Evolutionary conservation across 2,113 vertebrate species (phyloP), one percentile per base, ranked within the genome.

Genomic region (Galeopterus variegatus): DNA sequence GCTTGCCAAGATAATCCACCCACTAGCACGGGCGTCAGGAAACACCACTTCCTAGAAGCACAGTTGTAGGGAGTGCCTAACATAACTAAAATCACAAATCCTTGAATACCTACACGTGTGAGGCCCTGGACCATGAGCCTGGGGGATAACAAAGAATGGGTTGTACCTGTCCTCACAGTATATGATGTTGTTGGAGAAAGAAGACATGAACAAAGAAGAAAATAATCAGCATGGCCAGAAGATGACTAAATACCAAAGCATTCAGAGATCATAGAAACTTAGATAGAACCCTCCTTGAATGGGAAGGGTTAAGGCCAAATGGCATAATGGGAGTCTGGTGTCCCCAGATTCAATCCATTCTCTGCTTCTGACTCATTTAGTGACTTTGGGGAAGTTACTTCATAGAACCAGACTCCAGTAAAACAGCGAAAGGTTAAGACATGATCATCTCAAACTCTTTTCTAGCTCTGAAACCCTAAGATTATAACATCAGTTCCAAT

Each of bases 191-290:
- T 0, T 75, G 85, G n/a, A 93, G 52, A 90, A 92, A 70, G 54
- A 56, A 89, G 45, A 62, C 73, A 33, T 0, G 2, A 73, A 48
- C 17, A 45, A 8, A 48, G 41, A 28, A 60, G 41, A 75, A 54
- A 48, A 54, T 23, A 23, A 77, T 67, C 79, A 3, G 72, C 41
- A 41, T 41, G 45, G 13, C 36, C 10, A 19, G 70, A 45, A 33
- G 72, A 36, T 69, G 50, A 67, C 33, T 31, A 36, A n/a, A 14
- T 2, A 67, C 2, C 19, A 19, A 31, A 45, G 45, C 31, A 33
- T 17, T 0, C 1, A 62, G 0, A 13, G 28, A 3, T 2, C 17
- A 73, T 18, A 41, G 60, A 81, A 50, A 54, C 8, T 64, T 5
- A 60, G 50, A 67, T 0, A 17, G 52, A 5, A 3, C 8, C 79